Base-by-base conservation (phyloP, 2,797 vertebrate genomes). In the Cossypha niveicapilla region DNA sequence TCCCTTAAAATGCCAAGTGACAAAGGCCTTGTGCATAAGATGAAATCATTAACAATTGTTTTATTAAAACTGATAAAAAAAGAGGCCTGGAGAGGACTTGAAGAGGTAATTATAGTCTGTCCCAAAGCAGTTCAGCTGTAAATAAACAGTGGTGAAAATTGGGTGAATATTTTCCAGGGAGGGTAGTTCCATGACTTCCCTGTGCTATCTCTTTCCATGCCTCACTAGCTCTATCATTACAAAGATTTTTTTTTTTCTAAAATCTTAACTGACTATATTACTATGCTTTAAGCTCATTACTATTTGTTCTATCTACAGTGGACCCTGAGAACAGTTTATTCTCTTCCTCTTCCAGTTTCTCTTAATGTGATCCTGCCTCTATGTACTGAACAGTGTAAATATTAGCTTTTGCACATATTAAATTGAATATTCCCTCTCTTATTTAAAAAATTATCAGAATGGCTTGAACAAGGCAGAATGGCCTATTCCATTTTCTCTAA, bases 401-500 rank as follows among this genome's bases (percentile, higher is more conserved):
- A 93, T 85, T 96, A 88, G 56, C 80, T 88, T 92, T 88, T 88
- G 77, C 45, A 50, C 41, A 13, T 79, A 73, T 17, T 47, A 81
- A 75, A 86, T 78, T 78, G 67, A 86, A 60, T 82, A 93, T 78
- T 79, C 66, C 34, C 34, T 90, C 68, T 78, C 44, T 78, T 93
- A 86, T 86, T 91, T 86, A 91, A 88, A 60, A 58, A 93, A 92
- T 74, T 41, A 90, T 86, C 73, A 76, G n/a, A 88, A 60, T 60
- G 7, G 16, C 34, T 80, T 78, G 67, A 90, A 62, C 18, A 30
- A 47, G 28, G 25, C 39, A 74, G 65, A 84, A 70, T 54, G 5
- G 44, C 67, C 44, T 61, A 11, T 56, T 83, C 58, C 15, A 9
- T 44, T 53, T 92, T 84, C 48, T 84, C 25, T 66, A 74, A 65